A percentile compares a stretch with the other conserved stretches of the same genome.
These are phyloP conservation scores for Drosophila kokeensis DNA, from an alignment of 2,888 invertebrate genomes.

Conservation along the genomic window DNA sequence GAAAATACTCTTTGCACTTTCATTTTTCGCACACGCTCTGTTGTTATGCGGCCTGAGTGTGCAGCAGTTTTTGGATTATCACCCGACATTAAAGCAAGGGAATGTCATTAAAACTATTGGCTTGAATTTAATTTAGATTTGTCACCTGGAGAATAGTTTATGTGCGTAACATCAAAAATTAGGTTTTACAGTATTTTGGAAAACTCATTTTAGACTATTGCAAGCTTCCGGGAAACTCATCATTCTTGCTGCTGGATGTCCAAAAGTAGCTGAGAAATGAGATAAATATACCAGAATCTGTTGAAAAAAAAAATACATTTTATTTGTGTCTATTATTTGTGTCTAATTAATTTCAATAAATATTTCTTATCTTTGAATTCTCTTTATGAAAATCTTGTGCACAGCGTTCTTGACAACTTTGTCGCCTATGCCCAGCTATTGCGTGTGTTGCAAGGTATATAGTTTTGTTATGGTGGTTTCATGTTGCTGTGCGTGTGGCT, in stretches of 20 bases:
- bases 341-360: too few species aligned
- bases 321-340: not conserved
- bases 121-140: slow-evolving; percentile 9
- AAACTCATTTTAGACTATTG: not conserved
- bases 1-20: slow-evolving; percentile 77
- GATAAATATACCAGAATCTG: not conserved
- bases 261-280: not conserved
- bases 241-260: not conserved
- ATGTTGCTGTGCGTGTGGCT: not conserved
- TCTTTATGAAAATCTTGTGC: not conserved
- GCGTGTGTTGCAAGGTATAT: slow-evolving; percentile 23
- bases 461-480: slow-evolving; percentile 29
- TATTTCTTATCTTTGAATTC: not conserved
- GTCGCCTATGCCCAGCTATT: slow-evolving; percentile 51
- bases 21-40: slow-evolving; percentile 47
- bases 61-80: slow-evolving; percentile 31
- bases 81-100: slow-evolving; percentile 34
- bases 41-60: not conserved
- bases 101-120: not conserved
- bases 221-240: not conserved
- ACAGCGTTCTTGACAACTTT: slow-evolving; percentile 53
- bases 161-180: not conserved
- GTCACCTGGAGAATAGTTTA: not conserved
- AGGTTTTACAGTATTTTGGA: not conserved
- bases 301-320: not conserved